Evolutionary conservation across 2,797 vertebrate species (phyloP).

Genomic region (Anguilla obscura): DNA sequence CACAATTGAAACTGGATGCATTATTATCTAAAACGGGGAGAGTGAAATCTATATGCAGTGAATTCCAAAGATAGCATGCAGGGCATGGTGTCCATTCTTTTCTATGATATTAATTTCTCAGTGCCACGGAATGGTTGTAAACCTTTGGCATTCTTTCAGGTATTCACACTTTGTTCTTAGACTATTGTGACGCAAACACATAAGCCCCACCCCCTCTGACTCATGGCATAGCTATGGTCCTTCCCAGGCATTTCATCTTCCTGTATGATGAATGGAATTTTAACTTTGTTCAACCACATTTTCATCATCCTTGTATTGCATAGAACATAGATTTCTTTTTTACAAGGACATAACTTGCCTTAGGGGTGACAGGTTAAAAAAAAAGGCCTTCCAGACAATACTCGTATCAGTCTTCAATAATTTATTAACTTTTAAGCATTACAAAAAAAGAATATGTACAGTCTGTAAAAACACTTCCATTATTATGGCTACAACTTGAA

Average conservation of each 20-base stretch:
- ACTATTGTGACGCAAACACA: neutral
- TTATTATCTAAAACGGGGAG: neutral
- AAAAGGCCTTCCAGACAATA: neutral
- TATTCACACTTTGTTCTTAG: neutral
- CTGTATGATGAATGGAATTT: neutral
- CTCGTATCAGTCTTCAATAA: constrained; percentile 23
- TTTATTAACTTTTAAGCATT: constrained; percentile 35
- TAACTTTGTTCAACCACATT: neutral
- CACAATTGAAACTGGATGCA: neutral
- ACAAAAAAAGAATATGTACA: constrained; percentile 34
- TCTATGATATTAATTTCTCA: neutral
- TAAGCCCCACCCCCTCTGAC: neutral
- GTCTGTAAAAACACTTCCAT: constrained; percentile 24
- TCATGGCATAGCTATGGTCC: neutral
- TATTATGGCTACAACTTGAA: constrained; percentile 18
- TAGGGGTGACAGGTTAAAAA: neutral
- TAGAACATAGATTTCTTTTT: neutral
- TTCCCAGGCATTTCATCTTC: neutral
- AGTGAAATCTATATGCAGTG: neutral
- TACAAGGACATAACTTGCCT: neutral
- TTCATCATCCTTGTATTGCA: neutral
- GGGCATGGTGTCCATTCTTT: neutral
- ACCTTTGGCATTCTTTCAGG: neutral
- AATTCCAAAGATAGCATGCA: neutral
- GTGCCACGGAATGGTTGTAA: neutral